Evolutionary conservation across 2,888 invertebrate genomes (phyloP).

Genomic region (Drosophila stalkeri): DNA sequence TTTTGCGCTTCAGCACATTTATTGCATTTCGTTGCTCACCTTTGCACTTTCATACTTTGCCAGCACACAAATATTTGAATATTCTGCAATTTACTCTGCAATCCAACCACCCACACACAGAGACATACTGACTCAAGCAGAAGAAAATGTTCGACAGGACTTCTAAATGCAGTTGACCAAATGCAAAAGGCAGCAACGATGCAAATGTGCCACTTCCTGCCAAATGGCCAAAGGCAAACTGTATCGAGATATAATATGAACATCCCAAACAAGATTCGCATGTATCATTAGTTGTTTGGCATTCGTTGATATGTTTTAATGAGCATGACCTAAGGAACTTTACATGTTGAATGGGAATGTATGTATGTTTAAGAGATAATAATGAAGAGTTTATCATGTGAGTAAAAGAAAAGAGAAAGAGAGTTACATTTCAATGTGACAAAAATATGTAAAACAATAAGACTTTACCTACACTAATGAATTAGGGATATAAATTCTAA

Average conservation of each 20-base stretch:
- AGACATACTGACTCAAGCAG: slow-evolving; percentile 22
- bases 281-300: slow-evolving; percentile 34
- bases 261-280: not conserved
- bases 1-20: slow-evolving; percentile 10
- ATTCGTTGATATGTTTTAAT: slow-evolving; percentile 5
- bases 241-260: not conserved
- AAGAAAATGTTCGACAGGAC: not conserved
- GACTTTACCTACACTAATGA: not conserved
- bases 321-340: not conserved
- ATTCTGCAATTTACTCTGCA: slow-evolving; percentile 10
- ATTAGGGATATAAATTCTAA: no score
- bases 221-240: slow-evolving; percentile 24
- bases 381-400: no score
- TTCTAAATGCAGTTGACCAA: slow-evolving; percentile 19
- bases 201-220: slow-evolving; percentile 26
- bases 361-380: not conserved
- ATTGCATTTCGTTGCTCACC: slow-evolving; percentile 30
- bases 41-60: slow-evolving; percentile 9
- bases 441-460: not conserved
- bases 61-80: slow-evolving; percentile 46
- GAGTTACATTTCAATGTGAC: no score
- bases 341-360: not conserved
- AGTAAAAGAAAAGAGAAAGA: no score
- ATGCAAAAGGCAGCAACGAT: not conserved
- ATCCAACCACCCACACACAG: slow-evolving; percentile 20